Base-by-base conservation (phyloP, 2,113 vertebrate species). In the Chlamydotis undulata region DNA sequence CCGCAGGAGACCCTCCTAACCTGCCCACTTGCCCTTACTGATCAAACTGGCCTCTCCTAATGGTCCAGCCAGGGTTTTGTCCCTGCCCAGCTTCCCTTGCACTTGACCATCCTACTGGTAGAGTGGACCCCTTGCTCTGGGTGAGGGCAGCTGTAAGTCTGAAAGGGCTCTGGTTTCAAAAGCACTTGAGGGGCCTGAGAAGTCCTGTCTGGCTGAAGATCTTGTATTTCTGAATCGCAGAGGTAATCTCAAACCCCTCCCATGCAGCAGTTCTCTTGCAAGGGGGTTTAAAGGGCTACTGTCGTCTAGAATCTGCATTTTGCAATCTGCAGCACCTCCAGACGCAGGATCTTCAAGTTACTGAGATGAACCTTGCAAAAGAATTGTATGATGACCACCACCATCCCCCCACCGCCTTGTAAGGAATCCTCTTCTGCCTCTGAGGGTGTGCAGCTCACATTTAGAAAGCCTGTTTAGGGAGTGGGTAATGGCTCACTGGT, bases 371-470 rank as follows among this genome's bases (percentile, higher is more conserved):
- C 59, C 37, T 68, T 61, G 73, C 55, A 49, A 60, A 88, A 45
- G 39, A 35, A 61, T 45, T n/a, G 18, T 21, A 10, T 18, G 43
- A 23, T 60, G 39, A 49, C n/a, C 8, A 35, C 10, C 41, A 43
- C 41, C 41, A 43, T 6, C 41, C 14, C 41, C 41, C 41, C 41
- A 14, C 41, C 14, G 14, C 9, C 19, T n/a, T 49, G 22, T 60
- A 57, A 52, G 53, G 92, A 94, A 73, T 49, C 39, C 26, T 87
- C 19, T 68, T 76, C 61, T 80, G 49, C 63, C 71, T 88, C 67
- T 41, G 17, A 69, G 26, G 45, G 19, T 79, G 10, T 0, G 1
- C 26, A 74, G 37, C 63, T 91, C 11, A 35, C 26, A 22, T 69
- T 73, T 59, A 91, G 41, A 81, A 50, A 77, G 19, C 25, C 45